Conservation (phyloP, 2,888 invertebrate species). For the Monoplex corrugatus region DNA sequence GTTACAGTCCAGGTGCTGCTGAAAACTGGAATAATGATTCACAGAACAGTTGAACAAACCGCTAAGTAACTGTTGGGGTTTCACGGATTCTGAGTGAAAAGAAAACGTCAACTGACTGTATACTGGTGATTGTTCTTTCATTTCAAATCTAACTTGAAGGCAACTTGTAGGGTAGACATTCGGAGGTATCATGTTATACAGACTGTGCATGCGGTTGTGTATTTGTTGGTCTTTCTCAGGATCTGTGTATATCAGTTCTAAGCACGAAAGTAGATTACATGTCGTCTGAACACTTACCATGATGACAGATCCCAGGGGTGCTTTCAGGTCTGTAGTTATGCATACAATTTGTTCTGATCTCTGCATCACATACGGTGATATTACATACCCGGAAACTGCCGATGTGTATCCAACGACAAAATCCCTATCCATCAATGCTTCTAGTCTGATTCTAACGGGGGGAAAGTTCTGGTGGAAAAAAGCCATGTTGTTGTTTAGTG, state of each 20-base stretch:
- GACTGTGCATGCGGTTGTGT: neutral
- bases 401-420: neutral
- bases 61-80: neutral
- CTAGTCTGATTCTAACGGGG: neutral
- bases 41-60: slow-evolving; percentile 22
- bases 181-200: neutral
- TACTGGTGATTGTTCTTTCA: neutral
- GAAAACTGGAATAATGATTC: neutral
- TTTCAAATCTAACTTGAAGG: neutral
- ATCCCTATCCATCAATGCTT: neutral
- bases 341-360: neutral
- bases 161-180: neutral
- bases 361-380: neutral
- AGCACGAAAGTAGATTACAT: neutral
- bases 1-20: slow-evolving; percentile 14
- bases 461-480: neutral
- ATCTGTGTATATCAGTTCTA: neutral
- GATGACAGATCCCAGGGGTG: neutral
- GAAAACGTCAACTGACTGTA: neutral
- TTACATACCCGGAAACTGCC: neutral
- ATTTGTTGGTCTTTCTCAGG: neutral
- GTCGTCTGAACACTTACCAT: neutral
- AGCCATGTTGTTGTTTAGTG: neutral
- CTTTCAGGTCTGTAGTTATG: neutral
- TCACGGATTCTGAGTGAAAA: too few species aligned